phyloP scores from a whole-genome alignment of 1,140 invertebrate genomes.

The Brevipalpus yothersi region DNA sequence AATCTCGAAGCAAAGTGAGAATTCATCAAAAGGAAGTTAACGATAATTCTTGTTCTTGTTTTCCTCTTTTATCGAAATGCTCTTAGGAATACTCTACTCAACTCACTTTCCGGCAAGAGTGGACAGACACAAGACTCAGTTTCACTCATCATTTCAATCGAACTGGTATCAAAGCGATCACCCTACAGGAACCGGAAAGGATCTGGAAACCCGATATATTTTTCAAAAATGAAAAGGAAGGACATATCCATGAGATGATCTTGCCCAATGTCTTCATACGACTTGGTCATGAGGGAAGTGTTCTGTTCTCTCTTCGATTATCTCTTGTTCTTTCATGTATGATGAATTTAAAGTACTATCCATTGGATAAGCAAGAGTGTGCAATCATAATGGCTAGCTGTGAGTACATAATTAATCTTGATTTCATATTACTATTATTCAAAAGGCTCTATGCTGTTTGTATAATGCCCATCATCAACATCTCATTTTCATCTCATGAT shows the following conservation, averaged over 20 bases:
- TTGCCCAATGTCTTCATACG: slow-evolving; percentile 6
- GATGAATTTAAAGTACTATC: slow-evolving; percentile 87
- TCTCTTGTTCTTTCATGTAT: slow-evolving; percentile 46
- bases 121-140: slow-evolving; percentile 2
- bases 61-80: too few relatives aligned
- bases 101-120: slow-evolving; percentile 8
- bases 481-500: too few relatives aligned
- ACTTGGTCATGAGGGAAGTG: slow-evolving; percentile 3
- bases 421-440: neutral
- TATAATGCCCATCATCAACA: too few relatives aligned
- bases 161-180: neutral
- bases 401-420: slow-evolving; percentile 31
- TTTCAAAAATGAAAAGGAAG: slow-evolving; percentile 8
- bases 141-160: neutral
- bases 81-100: slow-evolving; percentile 3
- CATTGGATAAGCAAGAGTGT: slow-evolving; percentile 73
- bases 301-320: slow-evolving; percentile 1
- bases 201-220: slow-evolving; percentile 12
- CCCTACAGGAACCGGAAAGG: neutral
- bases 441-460: too few relatives aligned
- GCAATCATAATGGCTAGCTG: slow-evolving; percentile 80
- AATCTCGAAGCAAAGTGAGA: too few relatives aligned
- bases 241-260: slow-evolving; percentile 4
- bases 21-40: too few relatives aligned
- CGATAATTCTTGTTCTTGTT: too few relatives aligned